Conservation (phyloP, 2,797 vertebrate species). For the Morus bassanus region DNA sequence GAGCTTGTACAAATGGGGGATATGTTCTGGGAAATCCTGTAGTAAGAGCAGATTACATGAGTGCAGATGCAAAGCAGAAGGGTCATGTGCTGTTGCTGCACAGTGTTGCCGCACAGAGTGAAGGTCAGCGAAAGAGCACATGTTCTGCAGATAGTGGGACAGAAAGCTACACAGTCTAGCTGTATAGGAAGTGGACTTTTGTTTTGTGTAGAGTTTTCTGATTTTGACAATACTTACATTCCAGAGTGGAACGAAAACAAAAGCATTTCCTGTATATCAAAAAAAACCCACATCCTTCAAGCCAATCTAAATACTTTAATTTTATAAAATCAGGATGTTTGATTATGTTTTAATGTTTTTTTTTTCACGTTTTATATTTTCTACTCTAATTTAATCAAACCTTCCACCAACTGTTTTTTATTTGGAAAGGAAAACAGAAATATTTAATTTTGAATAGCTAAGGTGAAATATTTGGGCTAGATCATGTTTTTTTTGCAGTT, state of each 20-base stretch:
- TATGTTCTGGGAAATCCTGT: neutral
- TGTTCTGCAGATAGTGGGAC: neutral
- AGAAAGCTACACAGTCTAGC: neutral
- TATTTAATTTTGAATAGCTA: neutral
- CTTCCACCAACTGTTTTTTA: neutral
- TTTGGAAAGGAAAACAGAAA: neutral
- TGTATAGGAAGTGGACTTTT: neutral
- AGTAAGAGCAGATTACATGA: neutral
- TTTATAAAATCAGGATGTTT: neutral
- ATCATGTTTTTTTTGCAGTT: neutral
- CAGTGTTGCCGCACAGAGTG: neutral
- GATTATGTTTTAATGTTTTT: neutral
- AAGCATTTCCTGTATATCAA: neutral
- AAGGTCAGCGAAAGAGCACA: neutral
- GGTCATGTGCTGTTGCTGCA: neutral
- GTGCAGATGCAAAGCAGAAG: conserved; percentile 8
- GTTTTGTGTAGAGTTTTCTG: neutral
- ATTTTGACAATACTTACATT: neutral
- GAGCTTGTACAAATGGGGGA: neutral
- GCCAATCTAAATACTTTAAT: neutral
- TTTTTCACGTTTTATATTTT: neutral
- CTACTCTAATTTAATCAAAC: neutral
- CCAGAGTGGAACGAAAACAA: neutral
- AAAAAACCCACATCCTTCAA: neutral
- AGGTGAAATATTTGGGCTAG: neutral